Conservation (phyloP, 2,113 vertebrate species). For the Podilymbus podiceps region DNA sequence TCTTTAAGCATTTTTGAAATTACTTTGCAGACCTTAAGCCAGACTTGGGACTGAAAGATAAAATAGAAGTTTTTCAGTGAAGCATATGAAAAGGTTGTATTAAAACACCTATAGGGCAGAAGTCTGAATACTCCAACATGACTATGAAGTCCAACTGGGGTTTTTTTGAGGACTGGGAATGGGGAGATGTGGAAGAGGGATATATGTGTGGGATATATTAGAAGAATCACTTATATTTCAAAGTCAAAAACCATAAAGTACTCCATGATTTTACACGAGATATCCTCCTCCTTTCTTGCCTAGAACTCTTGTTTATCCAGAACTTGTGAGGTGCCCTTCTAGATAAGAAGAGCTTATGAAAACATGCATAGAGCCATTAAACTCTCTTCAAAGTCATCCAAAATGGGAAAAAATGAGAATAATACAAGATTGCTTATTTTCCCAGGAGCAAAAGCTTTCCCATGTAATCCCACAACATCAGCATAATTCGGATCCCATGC, state of each 20-base stretch:
- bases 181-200: background rate
- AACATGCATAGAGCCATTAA: background rate
- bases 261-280: background rate
- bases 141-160: background rate
- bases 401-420: background rate
- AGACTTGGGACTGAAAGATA: conserved; percentile 72
- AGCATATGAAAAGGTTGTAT: background rate
- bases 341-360: background rate
- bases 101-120: background rate
- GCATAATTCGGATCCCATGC: background rate
- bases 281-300: background rate
- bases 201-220: background rate
- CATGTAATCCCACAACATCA: background rate
- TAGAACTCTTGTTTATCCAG: background rate
- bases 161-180: background rate
- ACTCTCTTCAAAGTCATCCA: background rate
- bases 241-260: background rate
- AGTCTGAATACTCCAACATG: background rate
- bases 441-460: background rate
- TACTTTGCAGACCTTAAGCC: conserved; percentile 76
- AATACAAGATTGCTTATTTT: background rate
- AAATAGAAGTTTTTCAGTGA: background rate
- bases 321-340: background rate
- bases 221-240: background rate
- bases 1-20: conserved; percentile 88